phyloP scores from a whole-genome alignment of 2,888 invertebrate genomes.

The Cryptocephalus primarius region DNA sequence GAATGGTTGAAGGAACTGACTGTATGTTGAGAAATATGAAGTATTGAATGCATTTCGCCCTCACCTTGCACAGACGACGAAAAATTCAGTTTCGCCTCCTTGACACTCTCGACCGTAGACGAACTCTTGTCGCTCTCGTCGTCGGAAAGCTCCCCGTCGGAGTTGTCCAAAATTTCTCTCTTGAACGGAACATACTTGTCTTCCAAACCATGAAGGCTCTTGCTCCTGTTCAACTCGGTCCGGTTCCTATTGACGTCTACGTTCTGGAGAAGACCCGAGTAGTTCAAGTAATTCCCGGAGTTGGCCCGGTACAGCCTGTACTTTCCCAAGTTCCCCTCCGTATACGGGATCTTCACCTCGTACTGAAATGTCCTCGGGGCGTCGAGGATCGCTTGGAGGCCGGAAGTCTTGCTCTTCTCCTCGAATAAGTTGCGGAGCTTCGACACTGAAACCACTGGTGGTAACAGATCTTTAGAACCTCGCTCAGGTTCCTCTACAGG shows the following conservation, averaged over 20 bases:
- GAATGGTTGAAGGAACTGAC: too few relatives aligned
- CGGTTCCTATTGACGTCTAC: not conserved
- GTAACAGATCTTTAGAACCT: not conserved
- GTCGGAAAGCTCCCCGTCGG: too few relatives aligned
- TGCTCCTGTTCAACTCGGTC: too few relatives aligned
- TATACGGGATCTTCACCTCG: conserved; percentile 4
- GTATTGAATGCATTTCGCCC: too few relatives aligned
- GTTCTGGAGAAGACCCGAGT: conserved; percentile 1
- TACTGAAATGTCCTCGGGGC: not conserved
- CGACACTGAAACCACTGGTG: conserved; percentile 9
- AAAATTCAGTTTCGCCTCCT: too few relatives aligned
- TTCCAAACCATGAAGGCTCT: too few relatives aligned
- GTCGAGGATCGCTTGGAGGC: conserved; percentile 3
- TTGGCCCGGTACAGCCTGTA: conserved; percentile 2
- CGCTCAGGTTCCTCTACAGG: conserved; percentile 1
- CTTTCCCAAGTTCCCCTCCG: conserved; percentile 2
- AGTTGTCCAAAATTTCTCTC: too few relatives aligned
- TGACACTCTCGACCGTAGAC: too few relatives aligned
- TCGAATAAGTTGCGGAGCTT: conserved; percentile 14
- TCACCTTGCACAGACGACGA: too few relatives aligned
- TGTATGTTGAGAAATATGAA: too few relatives aligned
- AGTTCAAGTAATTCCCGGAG: conserved; percentile 6
- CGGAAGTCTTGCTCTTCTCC: conserved; percentile 7
- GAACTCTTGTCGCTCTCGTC: too few relatives aligned
- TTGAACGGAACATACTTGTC: too few relatives aligned